These are phyloP conservation scores for Himantopus leucocephalus DNA, from an alignment of 2,113 vertebrate species.

Conservation along the genomic window DNA sequence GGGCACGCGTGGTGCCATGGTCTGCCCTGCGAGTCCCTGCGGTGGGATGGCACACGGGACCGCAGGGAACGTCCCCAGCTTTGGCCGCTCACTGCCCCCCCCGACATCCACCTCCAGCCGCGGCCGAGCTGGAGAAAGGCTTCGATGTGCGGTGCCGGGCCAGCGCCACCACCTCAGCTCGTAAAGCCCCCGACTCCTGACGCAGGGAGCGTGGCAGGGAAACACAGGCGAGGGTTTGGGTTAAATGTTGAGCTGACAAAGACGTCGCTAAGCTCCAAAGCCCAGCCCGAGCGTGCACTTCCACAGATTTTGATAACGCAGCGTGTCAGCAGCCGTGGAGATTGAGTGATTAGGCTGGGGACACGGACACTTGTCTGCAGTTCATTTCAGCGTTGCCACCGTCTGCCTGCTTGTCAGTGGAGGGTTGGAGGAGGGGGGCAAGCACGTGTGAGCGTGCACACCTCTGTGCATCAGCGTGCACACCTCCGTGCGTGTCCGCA, in stretches of 20 bases:
- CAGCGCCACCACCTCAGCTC: no score
- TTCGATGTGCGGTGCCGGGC: not conserved
- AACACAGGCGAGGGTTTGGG: not conserved
- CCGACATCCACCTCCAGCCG: not conserved
- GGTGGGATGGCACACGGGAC: not conserved
- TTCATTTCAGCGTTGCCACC: not conserved
- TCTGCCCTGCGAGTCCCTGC: fast-evolving
- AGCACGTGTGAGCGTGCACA: not conserved
- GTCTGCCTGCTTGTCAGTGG: not conserved
- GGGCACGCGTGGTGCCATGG: fast-evolving
- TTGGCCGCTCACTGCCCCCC: fast-evolving
- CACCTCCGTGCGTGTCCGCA: not conserved
- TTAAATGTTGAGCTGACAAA: not conserved
- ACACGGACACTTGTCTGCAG: not conserved
- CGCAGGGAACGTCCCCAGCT: fast-evolving
- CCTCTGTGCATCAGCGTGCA: not conserved
- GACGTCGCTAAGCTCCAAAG: not conserved
- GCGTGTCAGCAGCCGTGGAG: not conserved
- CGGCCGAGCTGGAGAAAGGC: not conserved
- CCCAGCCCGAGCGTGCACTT: not conserved
- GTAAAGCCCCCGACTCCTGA: not conserved
- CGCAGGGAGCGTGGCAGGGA: not conserved
- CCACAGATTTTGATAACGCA: not conserved
- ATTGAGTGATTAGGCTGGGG: slow-evolving; percentile 11
- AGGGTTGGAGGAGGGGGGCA: not conserved